These are phyloP conservation scores for Aporophyla lueneburgensis DNA, from an alignment of 2,888 invertebrate genomes.

Conservation along the genomic window DNA sequence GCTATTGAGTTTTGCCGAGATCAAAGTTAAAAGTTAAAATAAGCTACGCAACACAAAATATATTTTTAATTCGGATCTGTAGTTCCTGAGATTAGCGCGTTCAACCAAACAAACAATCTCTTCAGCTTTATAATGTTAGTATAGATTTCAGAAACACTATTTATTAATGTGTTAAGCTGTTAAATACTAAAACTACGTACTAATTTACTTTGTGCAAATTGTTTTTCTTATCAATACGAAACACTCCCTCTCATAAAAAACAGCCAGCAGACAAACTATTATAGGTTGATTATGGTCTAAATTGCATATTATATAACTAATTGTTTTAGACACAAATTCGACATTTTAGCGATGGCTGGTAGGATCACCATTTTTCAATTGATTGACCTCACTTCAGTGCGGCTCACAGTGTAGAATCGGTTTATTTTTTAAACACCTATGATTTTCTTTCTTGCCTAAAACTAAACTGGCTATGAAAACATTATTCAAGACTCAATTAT, in stretches of 20 bases:
- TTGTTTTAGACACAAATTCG: not conserved
- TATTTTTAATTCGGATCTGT: no score
- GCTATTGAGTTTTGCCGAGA: not conserved
- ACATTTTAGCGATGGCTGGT: not conserved
- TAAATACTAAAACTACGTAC: not conserved
- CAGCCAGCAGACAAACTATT: not conserved
- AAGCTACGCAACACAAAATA: no score
- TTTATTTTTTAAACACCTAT: not conserved
- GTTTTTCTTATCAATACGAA: not conserved
- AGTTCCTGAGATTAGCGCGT: no score
- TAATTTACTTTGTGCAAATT: not conserved
- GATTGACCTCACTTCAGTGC: not conserved
- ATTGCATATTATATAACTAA: not conserved
- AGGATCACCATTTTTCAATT: not conserved
- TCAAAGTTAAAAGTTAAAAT: not conserved
- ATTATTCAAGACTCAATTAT: conserved; percentile 3
- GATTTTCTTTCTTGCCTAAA: not conserved
- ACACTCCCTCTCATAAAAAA: not conserved
- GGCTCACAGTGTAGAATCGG: not conserved
- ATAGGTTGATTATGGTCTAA: not conserved
- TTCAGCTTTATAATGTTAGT: no score
- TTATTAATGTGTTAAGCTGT: not conserved
- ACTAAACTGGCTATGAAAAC: not conserved
- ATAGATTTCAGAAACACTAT: not conserved
- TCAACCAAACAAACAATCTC: no score